Base-by-base conservation (phyloP, 2,113 vertebrate genomes). In the Aptenodytes patagonicus region DNA sequence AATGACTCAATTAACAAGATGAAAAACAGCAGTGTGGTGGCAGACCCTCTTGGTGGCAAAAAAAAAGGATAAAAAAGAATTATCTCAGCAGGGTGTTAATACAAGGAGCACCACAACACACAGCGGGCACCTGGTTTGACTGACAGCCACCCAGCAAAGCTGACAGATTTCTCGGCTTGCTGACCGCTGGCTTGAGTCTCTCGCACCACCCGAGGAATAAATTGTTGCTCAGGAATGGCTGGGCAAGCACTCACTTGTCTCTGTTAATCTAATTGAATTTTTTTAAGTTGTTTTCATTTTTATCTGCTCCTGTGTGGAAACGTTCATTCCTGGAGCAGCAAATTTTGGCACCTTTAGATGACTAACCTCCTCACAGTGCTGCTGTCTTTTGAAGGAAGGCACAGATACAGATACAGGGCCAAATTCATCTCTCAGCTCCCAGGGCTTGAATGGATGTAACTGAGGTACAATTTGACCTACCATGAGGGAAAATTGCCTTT, bases 1-100 rank as follows among this genome's bases (percentile, higher is more conserved):
- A 99, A 99, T 98, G 98, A 98, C 98, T 99, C 98, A 99, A 98
- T 99, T 99, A 99, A 98, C 98, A 98, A 98, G 98, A 98, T 98
- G 97, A 98, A 98, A 98, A 98, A 97, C 97, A 98, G 98, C 98
- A 96, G 94, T 97, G 97, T 87, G 96, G 98, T 98, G 97, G 98
- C 98, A 98, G 97, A 93, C 98, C 97, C 98, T 90, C 98, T 98
- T 98, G 98, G 98, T 98, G 98, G 97, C 98, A 89, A 83, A 91
- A 83, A 93, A 98, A 98, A 97, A 95, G 97, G 97, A 98, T 97
- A 98, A 98, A 98, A 98, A 98, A 98, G 98, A 98, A 98, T 99
- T 98, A 99, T 98, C 98, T 97, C 98, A 97, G 98, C 96, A 78
- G 98, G 98, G 95, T 91, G 98, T 98, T 98, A 98, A 99, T 98